These are phyloP conservation scores for Ophraella communa DNA, from an alignment of 2,888 invertebrate genomes.

Conservation along the genomic window DNA sequence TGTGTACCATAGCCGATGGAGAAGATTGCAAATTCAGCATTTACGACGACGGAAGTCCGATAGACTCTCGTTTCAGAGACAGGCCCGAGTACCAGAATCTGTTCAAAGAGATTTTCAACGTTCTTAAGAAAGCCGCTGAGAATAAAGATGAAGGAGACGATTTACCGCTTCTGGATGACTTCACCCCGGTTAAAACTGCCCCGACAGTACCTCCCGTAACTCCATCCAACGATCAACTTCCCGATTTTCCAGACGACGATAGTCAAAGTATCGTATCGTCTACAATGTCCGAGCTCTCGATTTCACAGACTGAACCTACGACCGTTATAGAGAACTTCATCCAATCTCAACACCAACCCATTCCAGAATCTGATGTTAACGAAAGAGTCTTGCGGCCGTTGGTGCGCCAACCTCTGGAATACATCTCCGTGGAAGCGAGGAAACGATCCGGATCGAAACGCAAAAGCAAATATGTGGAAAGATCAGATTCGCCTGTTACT, in stretches of 20 bases:
- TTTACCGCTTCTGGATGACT: slow-evolving; percentile 74
- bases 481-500: slow-evolving; percentile 74
- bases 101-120: slow-evolving; percentile 84
- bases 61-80: slow-evolving; percentile 82
- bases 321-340: slow-evolving; percentile 65
- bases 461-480: slow-evolving; percentile 68
- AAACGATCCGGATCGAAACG: slow-evolving; percentile 73
- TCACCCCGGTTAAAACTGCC: slow-evolving; percentile 55
- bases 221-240: slow-evolving; percentile 69
- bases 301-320: slow-evolving; percentile 72
- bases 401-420: slow-evolving; percentile 78
- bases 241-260: slow-evolving; percentile 68
- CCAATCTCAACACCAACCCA: slow-evolving; percentile 55
- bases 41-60: slow-evolving; percentile 77
- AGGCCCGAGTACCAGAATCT: slow-evolving; percentile 81
- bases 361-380: slow-evolving; percentile 45
- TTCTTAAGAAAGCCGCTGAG: slow-evolving; percentile 82
- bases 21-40: slow-evolving; percentile 87
- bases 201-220: slow-evolving; percentile 70
- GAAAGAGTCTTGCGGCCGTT: slow-evolving; percentile 69
- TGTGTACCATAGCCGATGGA: slow-evolving; percentile 85
- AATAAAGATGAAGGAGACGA: slow-evolving; percentile 83
- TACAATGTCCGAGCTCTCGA: slow-evolving; percentile 75
- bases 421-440: slow-evolving; percentile 70
- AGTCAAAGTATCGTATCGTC: slow-evolving; percentile 79